Conservation (phyloP, 2,797 vertebrate species). For the Sorex maritimensis region DNA sequence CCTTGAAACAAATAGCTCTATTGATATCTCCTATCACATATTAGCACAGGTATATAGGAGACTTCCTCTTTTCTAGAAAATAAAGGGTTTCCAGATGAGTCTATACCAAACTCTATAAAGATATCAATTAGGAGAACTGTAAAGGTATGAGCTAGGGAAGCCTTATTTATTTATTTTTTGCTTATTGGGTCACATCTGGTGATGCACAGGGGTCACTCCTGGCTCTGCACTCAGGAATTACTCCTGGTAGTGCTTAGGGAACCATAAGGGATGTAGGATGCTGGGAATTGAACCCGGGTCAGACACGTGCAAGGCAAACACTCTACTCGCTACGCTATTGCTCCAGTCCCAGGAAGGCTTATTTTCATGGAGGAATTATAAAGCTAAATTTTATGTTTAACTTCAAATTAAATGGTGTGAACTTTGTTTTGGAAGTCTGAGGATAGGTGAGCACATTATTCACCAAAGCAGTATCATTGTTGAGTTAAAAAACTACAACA, state of each 20-base stretch:
- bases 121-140: neutral
- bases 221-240: no score
- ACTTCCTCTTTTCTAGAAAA: neutral
- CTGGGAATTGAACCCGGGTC: no score
- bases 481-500: neutral
- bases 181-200: no score
- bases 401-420: neutral
- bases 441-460: neutral
- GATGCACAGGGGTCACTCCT: no score
- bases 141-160: neutral
- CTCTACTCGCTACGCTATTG: no score
- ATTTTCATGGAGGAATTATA: neutral
- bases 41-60: neutral
- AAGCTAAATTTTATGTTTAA: neutral
- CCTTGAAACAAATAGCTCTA: conserved; percentile 1
- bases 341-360: neutral
- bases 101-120: neutral
- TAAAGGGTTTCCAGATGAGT: neutral
- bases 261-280: no score
- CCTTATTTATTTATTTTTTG: neutral
- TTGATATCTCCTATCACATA: neutral
- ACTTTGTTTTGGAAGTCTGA: conserved; percentile 23
- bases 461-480: conserved; percentile 3
- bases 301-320: no score
- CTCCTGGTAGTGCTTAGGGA: no score